A percentile compares a stretch with the other conserved stretches of the same genome.
These are phyloP conservation scores for Megaceryle torquata DNA, from an alignment of 2,113 vertebrate species.

Conservation along the genomic window DNA sequence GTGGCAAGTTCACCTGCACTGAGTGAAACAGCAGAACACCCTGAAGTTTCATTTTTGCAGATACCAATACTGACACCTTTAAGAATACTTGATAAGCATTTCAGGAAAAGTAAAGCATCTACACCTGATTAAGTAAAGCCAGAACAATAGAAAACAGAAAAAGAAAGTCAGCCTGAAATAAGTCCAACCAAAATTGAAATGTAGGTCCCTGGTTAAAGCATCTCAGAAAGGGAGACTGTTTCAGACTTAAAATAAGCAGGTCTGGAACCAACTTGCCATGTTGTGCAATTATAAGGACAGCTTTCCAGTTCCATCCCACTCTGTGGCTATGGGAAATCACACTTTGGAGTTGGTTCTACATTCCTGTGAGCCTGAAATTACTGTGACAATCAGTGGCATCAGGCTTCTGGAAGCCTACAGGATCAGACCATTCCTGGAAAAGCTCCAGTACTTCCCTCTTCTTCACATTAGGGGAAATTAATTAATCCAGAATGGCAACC, in stretches of 20 bases:
- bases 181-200: neutral
- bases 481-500: neutral
- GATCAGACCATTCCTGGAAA: constrained; percentile 7
- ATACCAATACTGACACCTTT: constrained; percentile 27
- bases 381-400: neutral
- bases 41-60: constrained; percentile 60
- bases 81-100: constrained; percentile 17
- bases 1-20: constrained; percentile 21
- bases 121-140: constrained; percentile 26
- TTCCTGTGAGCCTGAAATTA: neutral
- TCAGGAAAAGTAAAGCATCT: constrained; percentile 45
- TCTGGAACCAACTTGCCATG: constrained; percentile 1
- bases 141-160: neutral
- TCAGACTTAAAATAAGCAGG: constrained; percentile 19
- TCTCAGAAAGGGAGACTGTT: constrained; percentile 13
- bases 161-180: neutral
- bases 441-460: neutral
- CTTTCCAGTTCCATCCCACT: constrained; percentile 28
- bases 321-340: constrained; percentile 34
- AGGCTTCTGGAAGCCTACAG: neutral
- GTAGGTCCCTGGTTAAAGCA: constrained; percentile 34
- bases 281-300: constrained; percentile 51
- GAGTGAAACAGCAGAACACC: constrained; percentile 35
- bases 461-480: neutral
- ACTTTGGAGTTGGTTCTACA: neutral